phyloP scores from a whole-genome alignment of 2,888 invertebrate genomes.

The Salpingus planirostris region DNA sequence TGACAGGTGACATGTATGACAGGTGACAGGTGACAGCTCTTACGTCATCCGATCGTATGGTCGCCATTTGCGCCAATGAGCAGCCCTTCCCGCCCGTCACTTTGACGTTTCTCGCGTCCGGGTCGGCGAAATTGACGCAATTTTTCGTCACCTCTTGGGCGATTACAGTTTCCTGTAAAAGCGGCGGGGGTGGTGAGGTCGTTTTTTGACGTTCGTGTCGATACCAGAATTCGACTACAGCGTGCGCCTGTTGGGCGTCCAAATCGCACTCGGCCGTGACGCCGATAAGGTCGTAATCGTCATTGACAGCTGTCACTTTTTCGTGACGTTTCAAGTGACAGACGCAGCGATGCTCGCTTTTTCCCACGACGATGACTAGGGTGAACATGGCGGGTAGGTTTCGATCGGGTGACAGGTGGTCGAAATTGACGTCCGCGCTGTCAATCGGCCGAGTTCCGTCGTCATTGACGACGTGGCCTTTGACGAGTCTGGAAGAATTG shows the following conservation, averaged over 20 bases:
- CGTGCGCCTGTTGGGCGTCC: conserved; percentile 36
- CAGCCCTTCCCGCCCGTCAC: conserved; percentile 73
- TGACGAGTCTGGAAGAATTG: too few relatives aligned
- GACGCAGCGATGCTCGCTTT: conserved; percentile 12
- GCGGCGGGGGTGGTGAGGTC: conserved; percentile 12
- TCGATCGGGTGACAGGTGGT: neutral
- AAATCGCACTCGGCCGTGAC: conserved; percentile 30
- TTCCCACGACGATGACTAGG: neutral
- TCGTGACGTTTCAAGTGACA: conserved; percentile 22
- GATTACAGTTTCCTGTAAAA: conserved; percentile 4
- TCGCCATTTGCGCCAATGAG: conserved; percentile 57
- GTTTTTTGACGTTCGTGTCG: conserved; percentile 22
- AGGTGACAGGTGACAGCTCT: conserved; percentile 8
- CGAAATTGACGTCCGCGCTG: neutral
- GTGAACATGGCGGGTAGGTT: neutral
- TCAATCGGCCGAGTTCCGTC: too few relatives aligned
- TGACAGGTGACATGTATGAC: too few relatives aligned
- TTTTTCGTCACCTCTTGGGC: neutral
- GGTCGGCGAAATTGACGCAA: conserved; percentile 38
- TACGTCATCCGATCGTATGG: conserved; percentile 43
- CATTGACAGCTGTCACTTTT: conserved; percentile 23
- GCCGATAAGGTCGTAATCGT: conserved; percentile 11
- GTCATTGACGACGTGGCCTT: too few relatives aligned
- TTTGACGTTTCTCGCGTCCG: conserved; percentile 45
- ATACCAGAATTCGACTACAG: conserved; percentile 38